Conservation (phyloP, 2,888 invertebrate species). For the Leucophora obtusa region DNA sequence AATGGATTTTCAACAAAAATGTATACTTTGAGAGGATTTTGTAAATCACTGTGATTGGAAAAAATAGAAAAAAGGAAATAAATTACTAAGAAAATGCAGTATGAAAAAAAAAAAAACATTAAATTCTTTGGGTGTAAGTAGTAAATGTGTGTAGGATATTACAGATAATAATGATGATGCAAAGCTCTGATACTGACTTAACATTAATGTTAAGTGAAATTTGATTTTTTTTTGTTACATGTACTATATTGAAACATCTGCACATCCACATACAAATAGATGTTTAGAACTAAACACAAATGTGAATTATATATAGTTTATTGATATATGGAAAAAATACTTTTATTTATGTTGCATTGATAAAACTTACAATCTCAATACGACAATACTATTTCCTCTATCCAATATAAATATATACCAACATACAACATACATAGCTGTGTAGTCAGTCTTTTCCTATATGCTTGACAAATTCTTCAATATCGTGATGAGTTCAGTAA, state of each 20-base stretch:
- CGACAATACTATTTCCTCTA: too few species aligned
- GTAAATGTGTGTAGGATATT: background rate
- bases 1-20: conserved; percentile 40
- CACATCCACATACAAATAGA: background rate
- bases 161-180: conserved; percentile 21
- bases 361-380: too few species aligned
- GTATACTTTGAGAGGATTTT: conserved; percentile 41
- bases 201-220: conserved; percentile 7
- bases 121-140: conserved; percentile 1
- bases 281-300: too few species aligned
- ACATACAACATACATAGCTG: too few species aligned
- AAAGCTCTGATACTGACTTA: conserved; percentile 21
- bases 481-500: conserved; percentile 15
- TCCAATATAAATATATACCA: too few species aligned
- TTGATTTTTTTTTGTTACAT: background rate
- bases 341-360: too few species aligned
- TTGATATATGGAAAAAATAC: too few species aligned
- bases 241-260: background rate
- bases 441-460: background rate
- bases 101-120: background rate
- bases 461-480: conserved; percentile 20
- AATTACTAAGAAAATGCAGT: conserved; percentile 11
- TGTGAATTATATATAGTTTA: too few species aligned
- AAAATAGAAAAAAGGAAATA: conserved; percentile 19
- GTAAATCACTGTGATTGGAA: conserved; percentile 51